Base-by-base conservation (phyloP, 2,888 invertebrate genomes). In the Sphaerophoria taeniata region DNA sequence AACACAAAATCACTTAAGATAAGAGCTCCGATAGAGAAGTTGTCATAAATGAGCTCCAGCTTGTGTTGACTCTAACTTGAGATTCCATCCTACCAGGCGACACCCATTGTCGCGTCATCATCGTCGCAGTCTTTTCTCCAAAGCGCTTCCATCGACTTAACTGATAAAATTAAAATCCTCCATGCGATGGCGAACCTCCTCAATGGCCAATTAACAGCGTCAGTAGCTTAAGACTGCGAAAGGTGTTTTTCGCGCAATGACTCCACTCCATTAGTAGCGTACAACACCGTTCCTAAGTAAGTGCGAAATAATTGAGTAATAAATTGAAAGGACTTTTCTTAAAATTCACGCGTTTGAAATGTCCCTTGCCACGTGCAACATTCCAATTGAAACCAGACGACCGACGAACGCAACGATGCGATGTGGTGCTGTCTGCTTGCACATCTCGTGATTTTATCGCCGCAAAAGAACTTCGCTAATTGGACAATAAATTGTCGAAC, bases 241-340 rank as follows among this genome's bases (percentile, higher is more conserved):
- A 72, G 56, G 71, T 79, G 63, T 85, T 85, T n/a, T 77, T 73
- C 73, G 81, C 85, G 80, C 72, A 77, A 85, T 76, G 77, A 81
- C n/a, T n/a, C n/a, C n/a, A n/a, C 85, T 85, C 85, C 85, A 85
- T 81, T 85, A 85, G 81, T 47, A 70, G 76, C 81, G 24, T 47
- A 85, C 85, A 77, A 73, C 73, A 73, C 72, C 63, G 76, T 80
- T 80, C 69, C 74, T 45, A 63, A 81, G 73, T 85, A 85, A 85
- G 85, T 85, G 81, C 81, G 85, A 81, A 81, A 85, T 85, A 85
- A 85, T 85, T 85, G 85, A 85, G 76, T 70, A 85, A 81, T 85
- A 85, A 85, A 85, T 85, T 85, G 76, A 53, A 65, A 70, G 58
- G 49, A 77, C 72, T 56, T 72, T 75, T 73, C 65, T 61, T 76